These are phyloP conservation scores for Diplosoma virens DNA, from an alignment of 23 tunicate genomes.

Conservation along the genomic window DNA sequence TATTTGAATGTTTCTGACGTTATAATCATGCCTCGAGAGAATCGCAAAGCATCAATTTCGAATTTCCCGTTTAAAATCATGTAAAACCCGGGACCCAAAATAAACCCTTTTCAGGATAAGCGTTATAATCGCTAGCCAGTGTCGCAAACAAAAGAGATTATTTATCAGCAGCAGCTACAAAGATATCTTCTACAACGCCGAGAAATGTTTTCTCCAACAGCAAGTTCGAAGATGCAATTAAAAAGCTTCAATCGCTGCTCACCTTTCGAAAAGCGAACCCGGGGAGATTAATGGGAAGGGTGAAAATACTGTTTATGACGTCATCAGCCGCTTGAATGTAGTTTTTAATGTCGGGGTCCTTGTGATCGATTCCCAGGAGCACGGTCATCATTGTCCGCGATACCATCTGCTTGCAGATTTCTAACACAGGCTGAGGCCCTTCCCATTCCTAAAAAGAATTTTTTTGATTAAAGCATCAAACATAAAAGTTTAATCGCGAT, in stretches of 20 bases:
- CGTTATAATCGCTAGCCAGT: not conserved
- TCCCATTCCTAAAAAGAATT: not conserved
- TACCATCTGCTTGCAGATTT: slow-evolving; percentile 83
- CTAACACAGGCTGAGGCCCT: slow-evolving; percentile 42
- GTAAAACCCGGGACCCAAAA: no score
- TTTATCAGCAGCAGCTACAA: no score
- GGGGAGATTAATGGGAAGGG: slow-evolving; percentile 74
- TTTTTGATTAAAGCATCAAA: not conserved
- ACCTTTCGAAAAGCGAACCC: slow-evolving; percentile 69
- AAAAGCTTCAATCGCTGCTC: not conserved
- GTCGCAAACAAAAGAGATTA: no score
- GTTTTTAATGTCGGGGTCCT: slow-evolving; percentile 80
- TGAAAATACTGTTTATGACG: slow-evolving; percentile 79
- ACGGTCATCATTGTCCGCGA: slow-evolving; percentile 85
- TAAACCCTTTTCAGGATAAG: no score
- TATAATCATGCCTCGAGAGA: no score
- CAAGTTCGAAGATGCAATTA: no score
- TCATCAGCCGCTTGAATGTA: slow-evolving; percentile 87
- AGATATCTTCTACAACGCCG: no score
- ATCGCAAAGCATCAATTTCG: no score
- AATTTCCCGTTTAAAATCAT: no score
- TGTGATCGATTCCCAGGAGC: slow-evolving; percentile 66
- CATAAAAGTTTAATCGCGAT: no score
- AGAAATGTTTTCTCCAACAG: no score
- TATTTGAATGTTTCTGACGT: no score